Evolutionary conservation across 2,113 vertebrate species (phyloP), one percentile per base, ranked within the genome.

Genomic region (Scopus umbretta): DNA sequence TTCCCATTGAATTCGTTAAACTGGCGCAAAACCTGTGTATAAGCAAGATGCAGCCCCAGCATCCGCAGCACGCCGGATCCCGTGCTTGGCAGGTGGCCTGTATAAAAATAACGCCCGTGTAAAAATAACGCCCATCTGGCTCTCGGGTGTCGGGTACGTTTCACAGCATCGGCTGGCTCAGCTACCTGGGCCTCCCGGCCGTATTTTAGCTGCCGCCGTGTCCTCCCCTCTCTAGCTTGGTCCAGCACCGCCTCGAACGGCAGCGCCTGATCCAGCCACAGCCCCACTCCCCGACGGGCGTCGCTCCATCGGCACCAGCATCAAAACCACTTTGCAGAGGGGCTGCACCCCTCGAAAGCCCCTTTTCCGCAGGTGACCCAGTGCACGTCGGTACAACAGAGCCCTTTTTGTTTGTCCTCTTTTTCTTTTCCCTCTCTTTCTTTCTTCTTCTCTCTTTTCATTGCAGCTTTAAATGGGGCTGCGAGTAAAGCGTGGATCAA

Each of bases 401-500:
- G 3, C 13, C 49, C 34, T 56, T 88, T 80, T 26, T 6, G 9
- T 63, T 23, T 22, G 3, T 18, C 18, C 9, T 34, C 9, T 45
- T 80, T 16, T 11, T 2, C 0, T 16, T 20, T 7, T 2, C 7
- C 47, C 55, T 2, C 7, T 42, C 55, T 58, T 83, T 45, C 22
- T 18, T 18, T 7, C 61, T 17, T 3, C 47, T 25, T 21, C 62
- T 70, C 49, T 16, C 29, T 85, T 53, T 50, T 38, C 91, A 3
- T 2, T 4, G 42, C 59, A 56, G 47, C 58, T 36, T 13, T 40
- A 52, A 42, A 11, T 0, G 8, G 72, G 80, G 84, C 87, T 5
- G 71, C 0, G 1, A 71, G 66, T 21, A 19, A 52, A 87, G 61
- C 6, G 0, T 0, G 3, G 62, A 65, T 76, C 61, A 20, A 3